Evolutionary conservation across 2,888 invertebrate species (phyloP).

Genomic region (Glaucopsyche alexis): DNA sequence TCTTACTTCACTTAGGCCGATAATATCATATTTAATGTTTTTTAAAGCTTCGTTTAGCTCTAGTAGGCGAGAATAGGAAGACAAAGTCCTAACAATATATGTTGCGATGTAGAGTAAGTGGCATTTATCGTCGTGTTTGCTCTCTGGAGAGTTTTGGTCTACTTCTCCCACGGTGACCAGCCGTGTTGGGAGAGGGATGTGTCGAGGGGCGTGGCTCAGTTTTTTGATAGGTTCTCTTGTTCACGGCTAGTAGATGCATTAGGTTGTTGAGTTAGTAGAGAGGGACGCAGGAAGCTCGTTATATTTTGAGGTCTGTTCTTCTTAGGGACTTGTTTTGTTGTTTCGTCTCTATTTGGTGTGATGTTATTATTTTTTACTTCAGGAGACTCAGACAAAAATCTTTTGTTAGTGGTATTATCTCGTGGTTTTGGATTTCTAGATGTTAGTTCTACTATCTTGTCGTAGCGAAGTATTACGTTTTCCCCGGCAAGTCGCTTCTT

Average conservation of each 20-base stretch:
- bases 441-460: background rate
- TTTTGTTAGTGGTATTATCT: background rate
- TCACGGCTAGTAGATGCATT: background rate
- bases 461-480: background rate
- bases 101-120: constrained; percentile 20
- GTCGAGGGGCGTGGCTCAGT: background rate
- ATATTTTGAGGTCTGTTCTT: too few species aligned
- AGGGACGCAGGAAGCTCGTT: background rate
- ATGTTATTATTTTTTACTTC: background rate
- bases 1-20: constrained; percentile 40
- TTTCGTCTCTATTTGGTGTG: background rate
- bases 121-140: background rate
- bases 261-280: background rate
- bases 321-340: too few species aligned
- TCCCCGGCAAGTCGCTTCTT: background rate
- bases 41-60: constrained; percentile 40
- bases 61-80: constrained; percentile 38
- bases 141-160: background rate
- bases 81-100: constrained; percentile 34
- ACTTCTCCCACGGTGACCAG: too few species aligned
- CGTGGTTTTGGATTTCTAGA: background rate
- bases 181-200: too few species aligned
- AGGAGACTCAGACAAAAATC: background rate
- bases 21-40: constrained; percentile 32
- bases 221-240: background rate